Percentiles rank a stretch among this genome's conserved stretches.
Evolutionary conservation across 2,113 vertebrate genomes (phyloP).

Genomic region (Bubo scandiacus): DNA sequence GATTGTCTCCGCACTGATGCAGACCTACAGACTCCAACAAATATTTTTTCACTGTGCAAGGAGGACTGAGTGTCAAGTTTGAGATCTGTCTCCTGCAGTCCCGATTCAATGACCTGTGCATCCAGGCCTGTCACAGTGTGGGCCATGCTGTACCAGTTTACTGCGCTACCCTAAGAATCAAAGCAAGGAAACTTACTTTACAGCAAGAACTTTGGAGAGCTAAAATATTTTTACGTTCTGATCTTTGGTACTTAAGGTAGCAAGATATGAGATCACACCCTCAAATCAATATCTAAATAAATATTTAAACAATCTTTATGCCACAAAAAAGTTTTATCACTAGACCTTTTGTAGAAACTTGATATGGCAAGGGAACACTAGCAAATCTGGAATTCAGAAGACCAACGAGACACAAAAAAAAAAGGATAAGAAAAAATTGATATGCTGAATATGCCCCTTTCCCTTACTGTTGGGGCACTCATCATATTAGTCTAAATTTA

Average conservation of each 20-base stretch:
- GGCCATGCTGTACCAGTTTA: background rate
- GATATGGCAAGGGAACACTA: background rate
- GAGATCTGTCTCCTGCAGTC: background rate
- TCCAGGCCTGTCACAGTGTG: rapidly evolving
- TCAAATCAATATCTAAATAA: background rate
- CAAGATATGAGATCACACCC: background rate
- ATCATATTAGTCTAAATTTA: background rate
- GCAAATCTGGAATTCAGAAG: background rate
- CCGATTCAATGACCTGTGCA: background rate
- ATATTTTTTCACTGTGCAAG: background rate
- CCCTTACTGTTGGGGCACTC: background rate
- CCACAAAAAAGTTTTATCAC: background rate
- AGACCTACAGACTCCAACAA: background rate
- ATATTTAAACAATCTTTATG: background rate
- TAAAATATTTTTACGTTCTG: background rate
- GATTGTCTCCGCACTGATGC: background rate
- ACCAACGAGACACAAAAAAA: background rate
- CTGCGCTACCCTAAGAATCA: background rate
- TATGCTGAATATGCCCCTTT: background rate
- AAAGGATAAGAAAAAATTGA: background rate
- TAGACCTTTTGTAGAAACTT: background rate
- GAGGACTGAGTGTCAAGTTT: background rate
- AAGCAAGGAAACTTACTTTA: background rate
- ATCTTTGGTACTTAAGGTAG: background rate
- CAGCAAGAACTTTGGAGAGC: background rate